Evolutionary conservation across 2,797 vertebrate genomes (phyloP).

Genomic region (Heliangelus exortis): DNA sequence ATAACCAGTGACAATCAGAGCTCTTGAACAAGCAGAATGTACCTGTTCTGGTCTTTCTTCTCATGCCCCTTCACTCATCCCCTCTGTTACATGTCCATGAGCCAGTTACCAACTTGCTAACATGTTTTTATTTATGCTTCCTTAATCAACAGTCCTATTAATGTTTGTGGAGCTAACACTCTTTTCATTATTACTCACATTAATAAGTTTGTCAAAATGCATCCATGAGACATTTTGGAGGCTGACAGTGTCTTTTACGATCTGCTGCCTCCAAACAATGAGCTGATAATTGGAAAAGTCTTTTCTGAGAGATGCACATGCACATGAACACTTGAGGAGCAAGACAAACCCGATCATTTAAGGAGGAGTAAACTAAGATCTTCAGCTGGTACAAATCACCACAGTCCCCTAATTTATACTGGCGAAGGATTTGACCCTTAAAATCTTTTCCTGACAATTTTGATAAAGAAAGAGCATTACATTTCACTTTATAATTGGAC

Average conservation of each 20-base stretch:
- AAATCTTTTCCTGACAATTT: slow-evolving; percentile 63
- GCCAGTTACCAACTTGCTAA: neutral
- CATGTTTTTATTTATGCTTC: neutral
- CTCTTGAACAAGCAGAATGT: neutral
- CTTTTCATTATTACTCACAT: neutral
- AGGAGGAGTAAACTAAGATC: slow-evolving; percentile 7
- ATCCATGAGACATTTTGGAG: neutral
- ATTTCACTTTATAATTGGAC: slow-evolving; percentile 64
- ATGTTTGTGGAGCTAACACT: rapidly evolving
- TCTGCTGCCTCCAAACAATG: neutral
- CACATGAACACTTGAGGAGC: neutral
- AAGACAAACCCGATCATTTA: slow-evolving; percentile 6
- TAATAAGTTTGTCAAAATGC: neutral
- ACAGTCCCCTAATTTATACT: slow-evolving; percentile 23
- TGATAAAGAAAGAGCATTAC: slow-evolving; percentile 57
- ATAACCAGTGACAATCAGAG: neutral
- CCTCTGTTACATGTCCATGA: neutral
- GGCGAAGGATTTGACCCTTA: slow-evolving; percentile 42
- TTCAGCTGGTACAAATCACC: slow-evolving; percentile 49
- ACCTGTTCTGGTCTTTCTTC: neutral
- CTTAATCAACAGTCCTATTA: neutral
- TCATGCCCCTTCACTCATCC: neutral
- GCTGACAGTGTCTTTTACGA: neutral
- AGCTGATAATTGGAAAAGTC: neutral
- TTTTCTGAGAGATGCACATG: neutral